Conservation (phyloP, 2,888 invertebrate genomes). For the Morpho deidamia region DNA sequence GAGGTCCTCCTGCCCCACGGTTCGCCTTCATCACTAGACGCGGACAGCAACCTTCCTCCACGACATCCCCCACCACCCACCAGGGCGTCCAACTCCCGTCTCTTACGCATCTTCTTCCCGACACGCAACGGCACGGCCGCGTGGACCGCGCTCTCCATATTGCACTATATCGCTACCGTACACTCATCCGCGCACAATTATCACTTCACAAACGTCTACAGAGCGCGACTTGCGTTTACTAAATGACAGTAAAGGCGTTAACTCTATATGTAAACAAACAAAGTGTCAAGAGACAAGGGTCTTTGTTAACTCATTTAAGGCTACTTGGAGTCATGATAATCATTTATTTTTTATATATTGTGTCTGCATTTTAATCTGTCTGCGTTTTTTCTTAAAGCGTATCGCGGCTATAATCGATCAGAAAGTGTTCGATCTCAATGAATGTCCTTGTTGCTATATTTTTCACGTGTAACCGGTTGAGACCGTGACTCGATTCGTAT, state of each 20-base stretch:
- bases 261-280: conserved; percentile 33
- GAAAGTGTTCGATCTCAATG: background rate
- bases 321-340: no score
- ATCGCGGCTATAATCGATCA: background rate
- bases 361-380: background rate
- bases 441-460: background rate
- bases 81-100: conserved; percentile 85
- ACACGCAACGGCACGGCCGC: conserved; percentile 81
- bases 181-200: conserved; percentile 57
- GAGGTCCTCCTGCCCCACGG: conserved; percentile 66
- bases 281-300: conserved; percentile 1
- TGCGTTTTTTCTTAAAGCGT: background rate
- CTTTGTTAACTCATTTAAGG: background rate
- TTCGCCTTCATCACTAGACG: conserved; percentile 79
- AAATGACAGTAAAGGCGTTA: conserved; percentile 38
- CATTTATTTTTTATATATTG: background rate
- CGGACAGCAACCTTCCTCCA: conserved; percentile 78
- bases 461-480: no score
- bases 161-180: conserved; percentile 52
- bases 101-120: conserved; percentile 86
- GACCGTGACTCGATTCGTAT: no score
- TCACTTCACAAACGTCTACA: conserved; percentile 41
- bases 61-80: conserved; percentile 75
- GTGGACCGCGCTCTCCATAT: conserved; percentile 77
- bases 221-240: conserved; percentile 37